Conservation (phyloP, 2,113 vertebrate species). For the Tinamus guttatus region DNA sequence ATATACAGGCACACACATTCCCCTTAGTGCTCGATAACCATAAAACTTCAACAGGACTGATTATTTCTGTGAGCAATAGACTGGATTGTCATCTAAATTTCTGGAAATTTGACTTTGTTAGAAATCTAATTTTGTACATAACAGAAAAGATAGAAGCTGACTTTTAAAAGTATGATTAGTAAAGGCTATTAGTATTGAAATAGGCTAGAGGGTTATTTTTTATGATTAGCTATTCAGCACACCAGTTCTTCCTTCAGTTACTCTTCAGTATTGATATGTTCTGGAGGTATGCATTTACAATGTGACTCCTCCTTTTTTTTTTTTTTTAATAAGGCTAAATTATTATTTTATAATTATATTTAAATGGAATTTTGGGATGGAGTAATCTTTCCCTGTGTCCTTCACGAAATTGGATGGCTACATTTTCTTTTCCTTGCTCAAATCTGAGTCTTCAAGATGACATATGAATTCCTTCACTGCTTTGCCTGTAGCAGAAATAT, state of each 20-base stretch:
- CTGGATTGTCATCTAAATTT: neutral
- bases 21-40: neutral
- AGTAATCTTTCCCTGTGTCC: neutral
- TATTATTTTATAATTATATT: constrained; percentile 5
- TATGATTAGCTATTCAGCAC: neutral
- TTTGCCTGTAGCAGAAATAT: neutral
- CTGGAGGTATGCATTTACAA: neutral
- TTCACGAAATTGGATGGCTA: neutral
- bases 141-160: neutral
- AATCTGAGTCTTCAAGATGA: neutral
- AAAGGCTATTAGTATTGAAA: neutral
- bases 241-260: neutral
- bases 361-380: neutral
- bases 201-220: neutral
- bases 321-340: neutral
- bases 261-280: neutral
- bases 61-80: neutral
- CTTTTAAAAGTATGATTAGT: neutral
- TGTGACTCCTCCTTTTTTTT: neutral
- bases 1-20: too few species aligned
- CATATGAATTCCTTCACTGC: neutral
- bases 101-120: neutral
- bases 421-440: neutral
- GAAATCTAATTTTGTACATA: neutral
- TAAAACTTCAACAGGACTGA: neutral